Percentiles rank a stretch among this genome's conserved stretches.
These are phyloP conservation scores for Morelia viridis DNA, from an alignment of 2,797 vertebrate genomes.

Conservation along the genomic window DNA sequence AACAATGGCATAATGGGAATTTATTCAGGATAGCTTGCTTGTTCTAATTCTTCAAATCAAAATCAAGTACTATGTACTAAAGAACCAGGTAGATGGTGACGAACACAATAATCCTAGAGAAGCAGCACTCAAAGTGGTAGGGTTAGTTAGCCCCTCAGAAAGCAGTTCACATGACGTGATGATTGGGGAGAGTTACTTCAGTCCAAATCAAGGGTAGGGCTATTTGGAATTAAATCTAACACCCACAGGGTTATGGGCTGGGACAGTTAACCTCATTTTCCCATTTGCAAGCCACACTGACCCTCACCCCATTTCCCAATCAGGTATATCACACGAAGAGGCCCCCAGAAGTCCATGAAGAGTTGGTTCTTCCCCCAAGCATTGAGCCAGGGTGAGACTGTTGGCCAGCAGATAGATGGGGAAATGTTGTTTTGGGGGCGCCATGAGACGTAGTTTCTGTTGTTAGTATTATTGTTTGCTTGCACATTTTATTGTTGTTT, in stretches of 20 bases:
- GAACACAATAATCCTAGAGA: not conserved
- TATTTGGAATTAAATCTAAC: not conserved
- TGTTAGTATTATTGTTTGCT: not conserved
- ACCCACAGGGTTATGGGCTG: not conserved
- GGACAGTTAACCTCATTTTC: not conserved
- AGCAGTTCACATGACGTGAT: not conserved
- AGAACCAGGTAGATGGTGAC: not conserved
- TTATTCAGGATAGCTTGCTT: not conserved
- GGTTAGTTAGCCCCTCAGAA: not conserved
- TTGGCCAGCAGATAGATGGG: not conserved
- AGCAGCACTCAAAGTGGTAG: not conserved
- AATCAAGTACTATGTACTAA: not conserved
- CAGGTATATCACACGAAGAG: not conserved
- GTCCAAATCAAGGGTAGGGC: not conserved
- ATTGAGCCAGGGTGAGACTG: not conserved
- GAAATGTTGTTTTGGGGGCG: not conserved
- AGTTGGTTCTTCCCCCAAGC: not conserved
- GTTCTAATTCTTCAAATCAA: not conserved
- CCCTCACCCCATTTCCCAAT: not conserved
- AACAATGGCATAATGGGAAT: not conserved
- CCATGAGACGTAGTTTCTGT: not conserved
- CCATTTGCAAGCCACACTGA: not conserved
- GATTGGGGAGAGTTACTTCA: not conserved
- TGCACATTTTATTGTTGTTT: not conserved
- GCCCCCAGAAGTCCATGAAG: not conserved